Evolutionary conservation across 1,140 invertebrate genomes (phyloP).

Genomic region (Camponotus floridanus): DNA sequence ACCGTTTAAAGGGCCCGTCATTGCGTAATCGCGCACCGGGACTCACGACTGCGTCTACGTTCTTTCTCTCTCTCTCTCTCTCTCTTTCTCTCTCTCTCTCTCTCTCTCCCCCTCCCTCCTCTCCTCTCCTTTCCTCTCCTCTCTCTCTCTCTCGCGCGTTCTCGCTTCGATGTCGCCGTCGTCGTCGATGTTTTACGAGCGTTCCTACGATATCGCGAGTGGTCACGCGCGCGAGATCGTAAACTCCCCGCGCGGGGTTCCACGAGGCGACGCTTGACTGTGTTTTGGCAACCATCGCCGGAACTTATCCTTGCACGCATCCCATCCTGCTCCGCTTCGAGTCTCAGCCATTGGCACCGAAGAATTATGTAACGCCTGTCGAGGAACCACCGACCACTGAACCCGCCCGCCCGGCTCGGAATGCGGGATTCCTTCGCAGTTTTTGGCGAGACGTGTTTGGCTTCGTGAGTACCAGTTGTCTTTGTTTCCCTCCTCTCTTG

Average conservation of each 20-base stretch:
- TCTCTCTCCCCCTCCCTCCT: too few relatives aligned
- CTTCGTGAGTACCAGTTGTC: constrained; percentile 60
- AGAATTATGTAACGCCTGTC: constrained; percentile 65
- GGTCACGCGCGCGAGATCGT: constrained; percentile 41
- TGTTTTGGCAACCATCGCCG: constrained; percentile 57
- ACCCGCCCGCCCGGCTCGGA: constrained; percentile 65
- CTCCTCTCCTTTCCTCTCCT: too few relatives aligned
- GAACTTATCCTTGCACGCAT: neutral
- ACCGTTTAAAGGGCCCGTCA: constrained; percentile 45
- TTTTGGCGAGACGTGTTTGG: constrained; percentile 60
- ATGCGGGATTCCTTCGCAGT: constrained; percentile 67
- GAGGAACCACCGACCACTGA: constrained; percentile 41
- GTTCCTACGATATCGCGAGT: neutral
- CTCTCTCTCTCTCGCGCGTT: neutral
- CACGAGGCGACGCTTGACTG: constrained; percentile 45
- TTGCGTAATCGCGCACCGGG: neutral
- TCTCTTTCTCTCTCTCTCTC: neutral
- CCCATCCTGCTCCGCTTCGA: neutral
- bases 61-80: neutral
- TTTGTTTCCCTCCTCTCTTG: constrained; percentile 35
- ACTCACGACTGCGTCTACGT: neutral
- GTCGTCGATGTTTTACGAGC: neutral
- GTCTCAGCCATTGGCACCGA: constrained; percentile 6
- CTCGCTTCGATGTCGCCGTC: constrained; percentile 21
- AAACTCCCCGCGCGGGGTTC: constrained; percentile 41